Conservation (phyloP, 2,113 vertebrate species). For the Pangasianodon gigas region DNA sequence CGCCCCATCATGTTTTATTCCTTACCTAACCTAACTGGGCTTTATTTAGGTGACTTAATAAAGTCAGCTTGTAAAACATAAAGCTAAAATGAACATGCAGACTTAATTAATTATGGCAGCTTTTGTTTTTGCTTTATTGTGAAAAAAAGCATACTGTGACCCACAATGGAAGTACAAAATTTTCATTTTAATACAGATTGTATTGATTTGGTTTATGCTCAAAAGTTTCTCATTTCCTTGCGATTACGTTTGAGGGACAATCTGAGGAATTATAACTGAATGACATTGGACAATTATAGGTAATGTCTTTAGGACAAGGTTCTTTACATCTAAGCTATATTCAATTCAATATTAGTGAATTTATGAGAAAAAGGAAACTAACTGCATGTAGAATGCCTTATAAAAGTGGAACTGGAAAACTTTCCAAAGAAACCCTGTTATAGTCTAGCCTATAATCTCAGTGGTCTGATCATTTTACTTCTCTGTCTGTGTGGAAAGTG, state of each 20-base stretch:
- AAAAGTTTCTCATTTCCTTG: neutral
- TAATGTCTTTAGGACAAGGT: neutral
- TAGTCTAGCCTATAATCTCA: slow-evolving; percentile 27
- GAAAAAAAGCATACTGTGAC: neutral
- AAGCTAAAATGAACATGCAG: neutral
- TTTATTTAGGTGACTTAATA: neutral
- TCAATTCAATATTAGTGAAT: neutral
- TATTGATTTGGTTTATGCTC: neutral
- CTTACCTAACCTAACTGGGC: neutral
- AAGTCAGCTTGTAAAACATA: neutral
- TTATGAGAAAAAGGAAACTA: neutral
- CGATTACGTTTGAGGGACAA: neutral
- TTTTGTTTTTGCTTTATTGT: neutral
- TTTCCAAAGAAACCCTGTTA: neutral
- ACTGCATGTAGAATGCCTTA: neutral
- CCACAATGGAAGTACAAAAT: neutral
- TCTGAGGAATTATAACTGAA: neutral
- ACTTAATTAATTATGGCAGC: neutral
- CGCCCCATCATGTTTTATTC: neutral
- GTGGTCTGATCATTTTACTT: slow-evolving; percentile 23
- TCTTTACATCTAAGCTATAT: neutral
- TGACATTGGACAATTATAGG: neutral
- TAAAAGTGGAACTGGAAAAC: neutral
- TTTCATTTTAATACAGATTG: neutral
- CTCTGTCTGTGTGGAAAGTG: slow-evolving; percentile 29